A percentile compares a stretch with the other conserved stretches of the same genome.
Evolutionary conservation across 2,113 vertebrate genomes (phyloP).

Genomic region (Panthera tigris): DNA sequence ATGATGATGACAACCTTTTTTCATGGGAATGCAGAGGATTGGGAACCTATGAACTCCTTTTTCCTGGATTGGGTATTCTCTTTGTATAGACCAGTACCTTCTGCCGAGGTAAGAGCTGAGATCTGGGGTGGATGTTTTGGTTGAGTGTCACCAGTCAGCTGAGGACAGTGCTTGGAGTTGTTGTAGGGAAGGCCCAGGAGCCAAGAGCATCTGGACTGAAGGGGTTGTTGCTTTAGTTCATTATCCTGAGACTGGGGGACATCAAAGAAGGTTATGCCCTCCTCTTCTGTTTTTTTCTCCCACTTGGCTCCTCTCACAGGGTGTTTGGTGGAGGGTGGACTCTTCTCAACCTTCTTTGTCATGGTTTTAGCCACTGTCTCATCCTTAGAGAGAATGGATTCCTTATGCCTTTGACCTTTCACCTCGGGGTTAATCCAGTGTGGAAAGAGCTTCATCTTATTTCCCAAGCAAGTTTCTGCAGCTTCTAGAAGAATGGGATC

Average conservation of each 20-base stretch:
- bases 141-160: neutral
- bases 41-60: neutral
- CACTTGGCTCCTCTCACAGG: neutral
- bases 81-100: neutral
- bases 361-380: neutral
- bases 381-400: neutral
- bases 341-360: neutral
- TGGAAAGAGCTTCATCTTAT: conserved; percentile 34
- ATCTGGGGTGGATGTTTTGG: neutral
- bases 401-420: conserved; percentile 1
- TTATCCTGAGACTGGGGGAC: neutral
- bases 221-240: neutral
- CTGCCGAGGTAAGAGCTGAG: neutral
- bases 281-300: neutral
- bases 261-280: neutral
- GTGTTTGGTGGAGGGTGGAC: neutral
- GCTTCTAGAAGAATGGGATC: conserved; percentile 50
- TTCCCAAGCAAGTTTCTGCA: conserved; percentile 40
- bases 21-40: neutral
- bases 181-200: neutral
- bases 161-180: neutral
- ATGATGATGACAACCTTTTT: neutral
- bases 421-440: conserved; percentile 54
- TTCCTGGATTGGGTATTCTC: neutral
- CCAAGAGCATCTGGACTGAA: neutral